Base-by-base conservation (phyloP, 2,797 vertebrate genomes). In the Eptatretus atami region DNA sequence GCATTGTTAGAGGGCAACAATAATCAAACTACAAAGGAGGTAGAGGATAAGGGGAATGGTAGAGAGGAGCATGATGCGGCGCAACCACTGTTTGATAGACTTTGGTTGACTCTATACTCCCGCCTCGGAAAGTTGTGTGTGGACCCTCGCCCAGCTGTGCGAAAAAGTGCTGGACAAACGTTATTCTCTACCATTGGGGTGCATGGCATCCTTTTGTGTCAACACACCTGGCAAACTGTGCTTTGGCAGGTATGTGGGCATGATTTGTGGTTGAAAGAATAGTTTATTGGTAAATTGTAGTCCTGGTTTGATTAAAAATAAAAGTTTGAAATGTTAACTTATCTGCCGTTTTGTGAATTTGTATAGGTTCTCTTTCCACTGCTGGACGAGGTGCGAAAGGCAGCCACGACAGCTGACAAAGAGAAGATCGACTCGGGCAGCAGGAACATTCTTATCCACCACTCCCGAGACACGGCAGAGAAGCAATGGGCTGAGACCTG, bases 401-500 rank as follows among this genome's bases (percentile, higher is more conserved):
- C 90, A 9, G 95, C 92, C 72, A 86, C 82, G 3, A 93, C 92
- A 15, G 92, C 92, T 1, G 90, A 98, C 73, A 95, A 94, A 74
- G 92, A 98, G 74, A 98, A 98, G 75, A 98, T 98, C 15, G 92
- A 96, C 70, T 96, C 92, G 1, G 92, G 92, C 44, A 90, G 92
- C 52, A 88, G 88, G 24, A 98, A 98, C 75, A 98, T 98, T 69
- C 86, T 98, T 60, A 98, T 98, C 71, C 92, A 98, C 72, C 92
- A 98, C 74, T 98, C 92, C 1, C 81, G 92, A 0, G 92, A 98
- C 72, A 98, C 92, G 1, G 92, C 92, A 15, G 92, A 98, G 69
- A 98, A 98, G 66, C 92, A 98, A 65, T 98, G 92, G 92, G 92
- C 92, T 1, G 92, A 98, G 70, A 98, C 92, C 1, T 98, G 92